Conservation (phyloP, 2,113 vertebrate genomes). For the Aythya baeri region DNA sequence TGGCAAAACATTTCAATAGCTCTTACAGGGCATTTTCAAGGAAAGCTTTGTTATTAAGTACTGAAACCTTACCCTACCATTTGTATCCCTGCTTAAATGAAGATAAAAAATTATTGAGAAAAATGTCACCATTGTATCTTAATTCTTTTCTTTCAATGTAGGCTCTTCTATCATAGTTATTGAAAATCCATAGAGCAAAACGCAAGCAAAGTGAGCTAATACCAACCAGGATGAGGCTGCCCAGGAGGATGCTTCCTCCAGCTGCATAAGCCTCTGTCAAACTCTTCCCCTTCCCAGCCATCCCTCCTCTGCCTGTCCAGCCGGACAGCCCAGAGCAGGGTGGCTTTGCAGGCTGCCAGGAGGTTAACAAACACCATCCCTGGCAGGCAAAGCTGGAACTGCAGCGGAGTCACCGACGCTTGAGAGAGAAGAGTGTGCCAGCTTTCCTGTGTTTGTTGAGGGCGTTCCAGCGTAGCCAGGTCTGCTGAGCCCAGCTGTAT, state of each 20-base stretch:
- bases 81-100: background rate
- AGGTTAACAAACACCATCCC: background rate
- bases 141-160: background rate
- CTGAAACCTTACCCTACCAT: background rate
- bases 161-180: background rate
- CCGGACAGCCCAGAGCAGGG: background rate
- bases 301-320: background rate
- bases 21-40: background rate
- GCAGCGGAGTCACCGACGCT: background rate
- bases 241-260: background rate
- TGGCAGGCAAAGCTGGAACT: background rate
- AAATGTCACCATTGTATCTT: background rate
- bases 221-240: background rate
- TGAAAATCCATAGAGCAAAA: background rate
- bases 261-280: background rate
- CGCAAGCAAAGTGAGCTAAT: background rate
- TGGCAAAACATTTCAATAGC: background rate
- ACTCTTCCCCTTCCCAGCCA: fast-evolving
- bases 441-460: background rate
- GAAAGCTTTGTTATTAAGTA: background rate
- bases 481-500: background rate
- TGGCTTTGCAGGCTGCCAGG: background rate
- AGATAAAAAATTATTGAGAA: background rate
- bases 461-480: background rate
- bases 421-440: slow-evolving; percentile 14